These are phyloP conservation scores for Casuarius casuarius DNA, from an alignment of 2,113 vertebrate species.

Conservation along the genomic window DNA sequence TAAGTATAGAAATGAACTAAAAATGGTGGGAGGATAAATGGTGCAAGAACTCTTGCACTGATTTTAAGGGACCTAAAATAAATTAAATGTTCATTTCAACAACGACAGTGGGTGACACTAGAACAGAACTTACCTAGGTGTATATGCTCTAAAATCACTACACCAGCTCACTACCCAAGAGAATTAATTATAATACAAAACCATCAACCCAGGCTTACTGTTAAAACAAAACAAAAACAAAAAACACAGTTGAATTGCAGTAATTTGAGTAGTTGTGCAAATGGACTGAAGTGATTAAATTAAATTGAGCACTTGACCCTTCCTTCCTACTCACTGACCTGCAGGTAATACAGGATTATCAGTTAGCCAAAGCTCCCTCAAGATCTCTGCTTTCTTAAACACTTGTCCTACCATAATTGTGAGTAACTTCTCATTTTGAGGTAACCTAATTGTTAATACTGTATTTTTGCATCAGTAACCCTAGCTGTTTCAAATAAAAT, in stretches of 20 bases:
- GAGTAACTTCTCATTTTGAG: background rate
- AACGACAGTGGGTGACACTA: background rate
- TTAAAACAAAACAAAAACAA: background rate
- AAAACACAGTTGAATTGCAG: no score
- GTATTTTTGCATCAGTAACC: background rate
- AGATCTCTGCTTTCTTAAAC: background rate
- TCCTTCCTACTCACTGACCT: background rate
- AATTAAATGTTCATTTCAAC: background rate
- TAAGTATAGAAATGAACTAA: background rate
- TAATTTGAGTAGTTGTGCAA: background rate
- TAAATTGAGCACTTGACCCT: background rate
- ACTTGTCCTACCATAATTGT: no score
- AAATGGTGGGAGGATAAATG: background rate
- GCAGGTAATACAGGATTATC: background rate
- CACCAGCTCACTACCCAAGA: background rate
- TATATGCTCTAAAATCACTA: background rate
- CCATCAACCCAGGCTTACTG: background rate
- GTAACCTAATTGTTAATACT: background rate
- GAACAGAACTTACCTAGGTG: background rate
- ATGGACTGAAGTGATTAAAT: background rate
- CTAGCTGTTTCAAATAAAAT: background rate
- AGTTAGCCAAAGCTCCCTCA: background rate
- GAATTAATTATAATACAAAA: constrained; percentile 16
- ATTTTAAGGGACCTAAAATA: background rate
- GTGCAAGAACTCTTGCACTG: background rate